Evolutionary conservation across 2,113 vertebrate genomes (phyloP).

Genomic region (Cacatua alba): DNA sequence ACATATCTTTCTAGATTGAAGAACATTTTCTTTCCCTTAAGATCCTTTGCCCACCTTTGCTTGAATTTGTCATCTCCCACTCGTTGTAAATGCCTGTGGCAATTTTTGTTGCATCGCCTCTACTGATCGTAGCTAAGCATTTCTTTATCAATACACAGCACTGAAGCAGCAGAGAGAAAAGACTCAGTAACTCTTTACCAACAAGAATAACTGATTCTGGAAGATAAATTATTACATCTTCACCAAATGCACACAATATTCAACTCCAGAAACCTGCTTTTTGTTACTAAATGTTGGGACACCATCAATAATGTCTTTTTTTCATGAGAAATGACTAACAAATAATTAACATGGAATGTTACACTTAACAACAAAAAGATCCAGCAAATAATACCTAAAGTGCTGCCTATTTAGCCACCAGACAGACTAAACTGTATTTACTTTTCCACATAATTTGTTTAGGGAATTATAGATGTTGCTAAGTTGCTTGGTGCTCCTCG

Average conservation of each 20-base stretch:
- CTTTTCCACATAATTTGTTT: conserved; percentile 31
- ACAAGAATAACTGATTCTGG: neutral
- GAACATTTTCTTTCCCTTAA: neutral
- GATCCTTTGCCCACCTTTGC: neutral
- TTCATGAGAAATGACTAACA: neutral
- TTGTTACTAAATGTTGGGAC: neutral
- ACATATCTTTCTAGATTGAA: neutral
- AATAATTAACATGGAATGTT: neutral
- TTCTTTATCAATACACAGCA: neutral
- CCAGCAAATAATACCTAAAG: neutral
- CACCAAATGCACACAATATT: neutral
- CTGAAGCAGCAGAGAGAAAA: neutral
- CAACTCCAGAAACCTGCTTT: neutral
- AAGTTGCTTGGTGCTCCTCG: neutral
- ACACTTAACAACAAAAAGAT: neutral
- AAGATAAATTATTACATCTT: neutral
- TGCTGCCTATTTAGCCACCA: neutral
- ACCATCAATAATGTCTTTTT: neutral
- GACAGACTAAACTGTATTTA: neutral
- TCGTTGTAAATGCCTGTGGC: neutral
- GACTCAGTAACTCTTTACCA: neutral
- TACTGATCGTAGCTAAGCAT: neutral
- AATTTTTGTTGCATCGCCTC: neutral
- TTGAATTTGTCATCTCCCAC: neutral
- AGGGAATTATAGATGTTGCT: conserved; percentile 36